A percentile compares a stretch with the other conserved stretches of the same genome.
phyloP scores from a whole-genome alignment of 2,888 invertebrate species.

The Agrilus biguttatus region DNA sequence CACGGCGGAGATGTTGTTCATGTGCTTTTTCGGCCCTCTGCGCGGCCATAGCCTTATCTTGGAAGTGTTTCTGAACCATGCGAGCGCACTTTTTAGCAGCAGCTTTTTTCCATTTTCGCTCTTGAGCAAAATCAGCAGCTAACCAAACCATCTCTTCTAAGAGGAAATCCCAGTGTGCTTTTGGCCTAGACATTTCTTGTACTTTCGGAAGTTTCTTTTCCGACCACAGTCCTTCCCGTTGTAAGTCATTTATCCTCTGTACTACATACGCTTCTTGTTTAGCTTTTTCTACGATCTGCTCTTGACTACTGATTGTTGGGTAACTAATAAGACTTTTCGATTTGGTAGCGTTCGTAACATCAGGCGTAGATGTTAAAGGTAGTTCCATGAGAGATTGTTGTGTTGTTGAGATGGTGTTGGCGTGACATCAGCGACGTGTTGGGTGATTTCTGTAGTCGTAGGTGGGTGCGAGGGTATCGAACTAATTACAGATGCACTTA shows the following conservation, averaged over 20 bases:
- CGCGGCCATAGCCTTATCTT: constrained; percentile 79
- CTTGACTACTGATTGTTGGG: constrained; percentile 35
- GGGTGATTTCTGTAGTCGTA: constrained; percentile 45
- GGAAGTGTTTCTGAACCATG: constrained; percentile 83
- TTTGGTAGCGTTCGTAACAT: constrained; percentile 7
- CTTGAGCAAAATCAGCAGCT: constrained; percentile 93
- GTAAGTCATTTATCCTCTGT: constrained; percentile 79
- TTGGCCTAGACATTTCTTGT: constrained; percentile 75
- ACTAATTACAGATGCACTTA: not conserved
- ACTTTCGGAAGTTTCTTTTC: constrained; percentile 83
- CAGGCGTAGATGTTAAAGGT: too few relatives aligned
- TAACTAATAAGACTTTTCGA: constrained; percentile 9
- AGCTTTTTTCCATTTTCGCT: constrained; percentile 94
- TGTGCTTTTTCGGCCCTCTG: constrained; percentile 86
- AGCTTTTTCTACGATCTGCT: constrained; percentile 72
- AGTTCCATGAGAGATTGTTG: too few relatives aligned
- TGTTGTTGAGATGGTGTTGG: constrained; percentile 6
- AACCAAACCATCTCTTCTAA: constrained; percentile 99
- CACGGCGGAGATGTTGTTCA: constrained; percentile 67
- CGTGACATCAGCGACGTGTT: constrained; percentile 31
- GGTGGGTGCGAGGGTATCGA: constrained; percentile 42
- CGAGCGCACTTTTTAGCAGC: constrained; percentile 86
- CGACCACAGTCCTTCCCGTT: constrained; percentile 89
- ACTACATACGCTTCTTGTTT: constrained; percentile 91
- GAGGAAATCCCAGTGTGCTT: constrained; percentile 97